Conservation (phyloP, 2,888 invertebrate genomes). For the Halictus quadricinctus region DNA sequence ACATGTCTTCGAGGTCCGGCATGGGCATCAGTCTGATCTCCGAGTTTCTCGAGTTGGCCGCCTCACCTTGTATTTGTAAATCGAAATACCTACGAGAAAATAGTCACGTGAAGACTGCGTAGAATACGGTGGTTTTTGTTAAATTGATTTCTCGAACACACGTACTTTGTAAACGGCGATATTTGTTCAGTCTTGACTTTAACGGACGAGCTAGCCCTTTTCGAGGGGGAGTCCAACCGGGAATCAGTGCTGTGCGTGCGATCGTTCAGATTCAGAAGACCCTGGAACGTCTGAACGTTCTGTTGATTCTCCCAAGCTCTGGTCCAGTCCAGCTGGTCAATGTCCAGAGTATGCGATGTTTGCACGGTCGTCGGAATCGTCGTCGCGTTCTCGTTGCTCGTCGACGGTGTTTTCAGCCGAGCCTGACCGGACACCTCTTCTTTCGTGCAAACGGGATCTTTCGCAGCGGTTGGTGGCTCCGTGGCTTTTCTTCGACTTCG, state of each 20-base stretch:
- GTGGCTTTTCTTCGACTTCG: conserved; percentile 79
- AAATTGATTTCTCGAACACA: neutral
- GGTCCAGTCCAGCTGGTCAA: conserved; percentile 77
- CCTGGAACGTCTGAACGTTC: conserved; percentile 61
- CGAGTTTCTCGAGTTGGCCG: conserved; percentile 73
- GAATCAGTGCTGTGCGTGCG: conserved; percentile 64
- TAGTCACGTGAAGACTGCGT: neutral
- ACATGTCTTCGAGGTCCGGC: conserved; percentile 79
- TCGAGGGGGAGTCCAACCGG: conserved; percentile 73
- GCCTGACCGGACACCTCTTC: conserved; percentile 70
- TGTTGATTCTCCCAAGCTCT: conserved; percentile 77
- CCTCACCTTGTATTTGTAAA: conserved; percentile 76
- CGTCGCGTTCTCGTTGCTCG: conserved; percentile 61
- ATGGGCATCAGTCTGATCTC: conserved; percentile 80
- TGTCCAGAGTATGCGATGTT: conserved; percentile 69
- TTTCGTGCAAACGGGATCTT: conserved; percentile 67
- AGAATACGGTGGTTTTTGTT: neutral
- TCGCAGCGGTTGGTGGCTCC: conserved; percentile 62
- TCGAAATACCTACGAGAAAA: conserved; percentile 75
- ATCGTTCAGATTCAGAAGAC: conserved; percentile 69
- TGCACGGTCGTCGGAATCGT: conserved; percentile 58
- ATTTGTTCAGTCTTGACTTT: conserved; percentile 70
- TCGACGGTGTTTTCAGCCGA: conserved; percentile 55
- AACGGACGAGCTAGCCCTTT: conserved; percentile 43
- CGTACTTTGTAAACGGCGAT: conserved; percentile 77